Conservation (phyloP, 1,140 invertebrate genomes). For the Aphis gossypii region DNA sequence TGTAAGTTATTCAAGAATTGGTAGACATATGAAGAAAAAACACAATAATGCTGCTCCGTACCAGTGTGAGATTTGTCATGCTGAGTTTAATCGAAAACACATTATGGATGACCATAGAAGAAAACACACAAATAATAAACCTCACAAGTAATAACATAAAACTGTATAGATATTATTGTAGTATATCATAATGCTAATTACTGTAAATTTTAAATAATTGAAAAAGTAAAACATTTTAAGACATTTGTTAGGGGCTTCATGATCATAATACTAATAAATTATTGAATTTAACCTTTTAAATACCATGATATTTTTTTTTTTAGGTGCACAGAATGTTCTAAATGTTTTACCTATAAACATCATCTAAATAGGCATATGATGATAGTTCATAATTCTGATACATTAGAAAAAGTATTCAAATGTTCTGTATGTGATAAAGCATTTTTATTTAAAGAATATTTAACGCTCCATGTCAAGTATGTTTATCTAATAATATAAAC, state of each 20-base stretch:
- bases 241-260: not conserved
- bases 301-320: not conserved
- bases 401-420: conserved; percentile 81
- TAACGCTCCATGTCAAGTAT: conserved; percentile 70
- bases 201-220: not conserved
- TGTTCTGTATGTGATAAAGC: conserved; percentile 78
- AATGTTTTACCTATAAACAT: conserved; percentile 53
- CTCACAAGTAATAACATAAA: conserved; percentile 40
- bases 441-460: conserved; percentile 73
- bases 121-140: conserved; percentile 51
- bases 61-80: conserved; percentile 37
- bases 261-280: not conserved
- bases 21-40: conserved; percentile 49
- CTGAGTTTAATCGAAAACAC: conserved; percentile 51
- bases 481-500: not conserved
- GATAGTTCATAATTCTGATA: conserved; percentile 65
- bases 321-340: conserved; percentile 31
- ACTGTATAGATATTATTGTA: not conserved
- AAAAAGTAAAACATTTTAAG: not conserved
- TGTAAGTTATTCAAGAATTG: conserved; percentile 53
- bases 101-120: conserved; percentile 48
- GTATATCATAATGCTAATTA: not conserved
- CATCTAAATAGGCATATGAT: conserved; percentile 45
- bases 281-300: not conserved
- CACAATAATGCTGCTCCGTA: conserved; percentile 54